These are phyloP conservation scores for Tenebrosternarchus preto DNA, from an alignment of 2,113 vertebrate species.

Conservation along the genomic window DNA sequence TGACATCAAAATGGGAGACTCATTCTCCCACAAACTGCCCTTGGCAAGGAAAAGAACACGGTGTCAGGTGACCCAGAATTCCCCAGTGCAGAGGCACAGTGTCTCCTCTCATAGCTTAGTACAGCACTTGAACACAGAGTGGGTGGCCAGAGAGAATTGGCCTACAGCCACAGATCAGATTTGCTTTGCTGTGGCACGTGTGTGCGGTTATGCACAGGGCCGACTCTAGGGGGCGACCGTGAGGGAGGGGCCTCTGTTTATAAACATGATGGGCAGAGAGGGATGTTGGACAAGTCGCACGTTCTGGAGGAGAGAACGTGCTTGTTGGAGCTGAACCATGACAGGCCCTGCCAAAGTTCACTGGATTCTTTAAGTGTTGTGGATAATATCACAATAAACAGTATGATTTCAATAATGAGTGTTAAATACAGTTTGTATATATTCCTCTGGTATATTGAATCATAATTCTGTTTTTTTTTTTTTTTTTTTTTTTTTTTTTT, in stretches of 20 bases:
- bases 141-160: neutral
- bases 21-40: neutral
- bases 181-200: neutral
- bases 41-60: neutral
- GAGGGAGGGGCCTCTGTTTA: constrained; percentile 1
- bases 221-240: neutral
- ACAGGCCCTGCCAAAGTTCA: constrained; percentile 1
- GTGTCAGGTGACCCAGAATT: neutral
- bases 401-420: neutral
- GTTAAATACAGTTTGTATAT: neutral
- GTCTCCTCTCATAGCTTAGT: neutral
- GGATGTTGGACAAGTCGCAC: constrained; percentile 24
- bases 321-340: neutral
- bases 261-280: neutral
- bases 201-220: neutral
- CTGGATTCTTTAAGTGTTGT: neutral
- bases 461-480: neutral
- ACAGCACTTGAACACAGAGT: neutral
- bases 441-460: neutral
- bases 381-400: neutral
- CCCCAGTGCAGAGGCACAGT: neutral
- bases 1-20: constrained; percentile 10
- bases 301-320: no score
- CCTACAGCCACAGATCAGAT: no score
- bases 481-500: no score